Evolutionary conservation across 2,113 vertebrate species (phyloP).

Genomic region (Cyanoramphus novaezelandiae): DNA sequence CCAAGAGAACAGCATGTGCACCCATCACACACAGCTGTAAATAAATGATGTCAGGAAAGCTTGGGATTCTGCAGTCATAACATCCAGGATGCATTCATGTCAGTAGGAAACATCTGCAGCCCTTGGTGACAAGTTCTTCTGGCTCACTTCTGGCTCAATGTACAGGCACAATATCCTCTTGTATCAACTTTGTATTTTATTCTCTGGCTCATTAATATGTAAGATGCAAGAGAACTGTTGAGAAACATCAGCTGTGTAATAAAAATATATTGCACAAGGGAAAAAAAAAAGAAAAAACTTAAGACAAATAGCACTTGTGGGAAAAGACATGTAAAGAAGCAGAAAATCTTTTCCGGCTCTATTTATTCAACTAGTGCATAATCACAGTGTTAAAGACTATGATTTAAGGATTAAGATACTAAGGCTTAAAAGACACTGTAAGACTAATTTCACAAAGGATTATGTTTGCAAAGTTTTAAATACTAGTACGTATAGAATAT

Average conservation of each 20-base stretch:
- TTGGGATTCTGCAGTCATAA: neutral
- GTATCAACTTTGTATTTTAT: neutral
- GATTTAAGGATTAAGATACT: constrained; percentile 34
- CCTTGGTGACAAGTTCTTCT: neutral
- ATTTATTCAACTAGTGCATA: constrained; percentile 6
- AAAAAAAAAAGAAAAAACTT: neutral
- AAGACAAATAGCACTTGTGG: neutral
- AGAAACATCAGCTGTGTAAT: neutral
- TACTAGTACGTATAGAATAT: neutral
- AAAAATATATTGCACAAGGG: neutral
- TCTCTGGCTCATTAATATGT: neutral
- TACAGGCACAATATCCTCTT: neutral
- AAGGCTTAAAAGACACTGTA: neutral
- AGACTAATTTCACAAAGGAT: neutral
- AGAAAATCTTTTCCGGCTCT: constrained; percentile 14
- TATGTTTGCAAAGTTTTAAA: neutral
- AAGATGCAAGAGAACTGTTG: neutral
- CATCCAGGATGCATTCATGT: neutral
- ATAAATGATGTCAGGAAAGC: neutral
- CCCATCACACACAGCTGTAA: neutral
- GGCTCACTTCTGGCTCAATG: neutral
- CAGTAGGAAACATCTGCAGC: neutral
- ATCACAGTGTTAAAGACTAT: neutral
- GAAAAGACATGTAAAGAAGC: neutral
- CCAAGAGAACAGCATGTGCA: neutral